phyloP scores from a whole-genome alignment of 2,113 vertebrate genomes.

The Chionis minor region DNA sequence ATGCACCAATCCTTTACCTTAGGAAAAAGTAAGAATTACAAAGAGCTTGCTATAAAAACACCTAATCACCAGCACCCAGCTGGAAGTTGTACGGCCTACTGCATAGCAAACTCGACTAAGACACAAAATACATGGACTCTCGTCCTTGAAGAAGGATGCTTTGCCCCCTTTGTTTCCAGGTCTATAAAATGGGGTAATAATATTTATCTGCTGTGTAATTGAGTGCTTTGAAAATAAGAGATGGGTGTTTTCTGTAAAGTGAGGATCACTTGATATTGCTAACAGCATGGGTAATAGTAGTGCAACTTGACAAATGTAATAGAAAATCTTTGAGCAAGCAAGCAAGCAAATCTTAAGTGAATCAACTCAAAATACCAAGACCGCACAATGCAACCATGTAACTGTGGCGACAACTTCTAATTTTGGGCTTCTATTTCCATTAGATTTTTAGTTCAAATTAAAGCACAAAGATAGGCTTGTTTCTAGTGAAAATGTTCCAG shows the following conservation, averaged over 20 bases:
- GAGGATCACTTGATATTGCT: neutral
- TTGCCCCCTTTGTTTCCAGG: neutral
- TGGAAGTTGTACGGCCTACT: neutral
- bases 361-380: neutral
- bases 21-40: conserved; percentile 51
- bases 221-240: neutral
- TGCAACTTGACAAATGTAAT: neutral
- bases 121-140: neutral
- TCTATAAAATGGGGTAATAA: neutral
- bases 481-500: neutral
- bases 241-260: neutral
- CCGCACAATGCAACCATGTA: neutral
- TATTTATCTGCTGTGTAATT: neutral
- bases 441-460: neutral
- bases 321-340: neutral
- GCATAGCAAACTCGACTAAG: neutral
- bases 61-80: conserved; percentile 18
- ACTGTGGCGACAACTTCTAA: conserved; percentile 3
- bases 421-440: neutral
- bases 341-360: neutral
- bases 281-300: neutral
- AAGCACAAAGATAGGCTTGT: neutral
- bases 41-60: conserved; percentile 37
- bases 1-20: conserved; percentile 10
- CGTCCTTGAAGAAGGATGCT: neutral